Conservation (phyloP, 2,113 vertebrate species). For the Hyperopisus bebe region DNA sequence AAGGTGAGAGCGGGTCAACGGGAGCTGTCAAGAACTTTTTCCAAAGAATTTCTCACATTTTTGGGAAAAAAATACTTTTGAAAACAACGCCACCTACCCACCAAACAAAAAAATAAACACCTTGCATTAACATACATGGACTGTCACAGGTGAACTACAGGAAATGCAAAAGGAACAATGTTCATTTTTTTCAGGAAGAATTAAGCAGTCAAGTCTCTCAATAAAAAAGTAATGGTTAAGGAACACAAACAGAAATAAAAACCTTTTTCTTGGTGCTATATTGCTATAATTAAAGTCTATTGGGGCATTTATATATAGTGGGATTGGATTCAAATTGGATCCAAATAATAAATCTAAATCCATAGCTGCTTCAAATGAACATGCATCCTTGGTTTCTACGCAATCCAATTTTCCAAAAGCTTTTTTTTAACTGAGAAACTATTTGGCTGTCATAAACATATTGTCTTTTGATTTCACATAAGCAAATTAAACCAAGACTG, state of each 20-base stretch:
- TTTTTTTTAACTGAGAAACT: background rate
- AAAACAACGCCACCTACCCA: background rate
- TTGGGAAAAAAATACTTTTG: background rate
- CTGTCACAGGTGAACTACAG: background rate
- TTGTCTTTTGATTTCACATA: background rate
- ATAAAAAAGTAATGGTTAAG: background rate
- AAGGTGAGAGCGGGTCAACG: background rate
- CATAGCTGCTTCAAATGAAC: background rate
- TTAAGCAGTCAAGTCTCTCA: background rate
- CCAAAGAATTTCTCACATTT: background rate
- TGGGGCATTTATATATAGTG: background rate
- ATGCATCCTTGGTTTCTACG: background rate
- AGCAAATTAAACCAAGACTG: constrained; percentile 5
- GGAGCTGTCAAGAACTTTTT: background rate
- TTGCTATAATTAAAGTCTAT: background rate
- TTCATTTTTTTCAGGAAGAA: background rate
- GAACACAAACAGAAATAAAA: background rate
- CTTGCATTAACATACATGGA: background rate
- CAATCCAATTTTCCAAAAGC: constrained; percentile 7
- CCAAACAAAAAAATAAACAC: background rate
- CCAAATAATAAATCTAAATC: constrained; percentile 8
- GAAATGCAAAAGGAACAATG: background rate
- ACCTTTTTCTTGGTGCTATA: background rate
- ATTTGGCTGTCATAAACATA: background rate
- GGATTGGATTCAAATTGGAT: background rate